Evolutionary conservation across 2,113 vertebrate species (phyloP).

Genomic region (Aspiorhynchus laticeps): DNA sequence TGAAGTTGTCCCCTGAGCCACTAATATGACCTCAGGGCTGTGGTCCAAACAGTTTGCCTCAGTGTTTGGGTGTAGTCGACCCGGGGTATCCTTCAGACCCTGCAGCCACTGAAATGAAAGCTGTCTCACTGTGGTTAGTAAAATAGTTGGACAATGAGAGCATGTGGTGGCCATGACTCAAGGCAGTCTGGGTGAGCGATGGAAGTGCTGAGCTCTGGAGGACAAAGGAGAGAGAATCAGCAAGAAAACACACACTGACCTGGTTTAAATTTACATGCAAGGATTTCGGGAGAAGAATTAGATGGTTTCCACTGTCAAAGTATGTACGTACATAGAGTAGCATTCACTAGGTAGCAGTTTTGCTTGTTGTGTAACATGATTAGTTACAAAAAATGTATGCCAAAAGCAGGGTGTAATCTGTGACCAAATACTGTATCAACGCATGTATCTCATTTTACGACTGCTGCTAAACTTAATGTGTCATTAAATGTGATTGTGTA

Average conservation of each 20-base stretch:
- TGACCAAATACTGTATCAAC: background rate
- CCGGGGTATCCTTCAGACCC: conserved; percentile 63
- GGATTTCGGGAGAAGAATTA: conserved; percentile 26
- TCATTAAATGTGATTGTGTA: conserved; percentile 1
- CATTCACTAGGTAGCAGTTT: background rate
- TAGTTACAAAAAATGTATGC: background rate
- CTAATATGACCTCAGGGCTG: conserved; percentile 59
- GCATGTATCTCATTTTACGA: background rate
- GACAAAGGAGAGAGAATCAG: conserved; percentile 57
- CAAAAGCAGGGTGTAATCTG: background rate
- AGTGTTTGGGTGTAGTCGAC: conserved; percentile 52
- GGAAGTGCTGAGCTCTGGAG: conserved; percentile 61
- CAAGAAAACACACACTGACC: conserved; percentile 59
- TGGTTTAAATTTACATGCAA: conserved; percentile 62
- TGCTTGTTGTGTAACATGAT: background rate
- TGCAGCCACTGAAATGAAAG: conserved; percentile 73
- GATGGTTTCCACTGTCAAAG: conserved; percentile 44
- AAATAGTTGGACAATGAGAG: conserved; percentile 76
- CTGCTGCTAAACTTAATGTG: background rate
- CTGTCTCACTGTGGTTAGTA: conserved; percentile 75
- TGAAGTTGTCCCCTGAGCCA: conserved; percentile 63
- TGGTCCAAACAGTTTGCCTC: conserved; percentile 70
- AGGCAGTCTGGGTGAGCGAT: conserved; percentile 70
- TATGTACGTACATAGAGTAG: background rate
- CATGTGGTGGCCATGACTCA: conserved; percentile 72